Evolutionary conservation across 2,888 invertebrate genomes (phyloP), one percentile per base, ranked within the genome.

Genomic region (Tachina fera): DNA sequence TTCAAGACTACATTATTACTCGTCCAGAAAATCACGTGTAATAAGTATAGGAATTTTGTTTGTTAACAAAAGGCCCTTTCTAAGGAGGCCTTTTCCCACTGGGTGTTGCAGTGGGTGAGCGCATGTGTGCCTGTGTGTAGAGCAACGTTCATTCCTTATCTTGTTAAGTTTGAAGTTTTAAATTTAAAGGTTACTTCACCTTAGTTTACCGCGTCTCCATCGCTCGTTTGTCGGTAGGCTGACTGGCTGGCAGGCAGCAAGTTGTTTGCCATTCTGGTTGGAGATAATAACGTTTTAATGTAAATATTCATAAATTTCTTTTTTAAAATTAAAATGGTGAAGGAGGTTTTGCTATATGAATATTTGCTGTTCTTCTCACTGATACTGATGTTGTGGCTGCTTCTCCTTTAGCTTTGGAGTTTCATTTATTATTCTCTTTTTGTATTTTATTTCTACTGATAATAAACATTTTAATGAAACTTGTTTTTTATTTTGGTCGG

Each of bases 181-280:
- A 86, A 86, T 86, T 86, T 86, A 86, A 86, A 86, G 86, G 86
- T 86, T 86, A 86, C 83, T 83, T 86, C 86, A 86, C 83, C 86
- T 86, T 72, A 86, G 86, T 80, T 86, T 83, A 83, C 86, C 75
- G 75, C 83, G 72, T 80, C 83, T 86, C 86, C 86, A 83, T 80
- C 72, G 74, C 71, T 70, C 86, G 79, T 83, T 86, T 83, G 86
- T 83, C 86, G 86, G 80, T 74, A 74, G 65, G 61, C 71, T 11
- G 65, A 65, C 63, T 31, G 67, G 61, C 81, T 81, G 76, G 77
- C 86, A 77, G 71, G 74, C 80, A 81, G 78, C 85, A 79, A 78
- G 82, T 82, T 86, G 85, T 76, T 82, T 83, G 86, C 72, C 86
- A 86, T 86, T 80, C 76, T 75, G 77, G 86, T 80, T 80, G 63